Conservation (phyloP, 2,113 vertebrate species). For the Thunnus thynnus region DNA sequence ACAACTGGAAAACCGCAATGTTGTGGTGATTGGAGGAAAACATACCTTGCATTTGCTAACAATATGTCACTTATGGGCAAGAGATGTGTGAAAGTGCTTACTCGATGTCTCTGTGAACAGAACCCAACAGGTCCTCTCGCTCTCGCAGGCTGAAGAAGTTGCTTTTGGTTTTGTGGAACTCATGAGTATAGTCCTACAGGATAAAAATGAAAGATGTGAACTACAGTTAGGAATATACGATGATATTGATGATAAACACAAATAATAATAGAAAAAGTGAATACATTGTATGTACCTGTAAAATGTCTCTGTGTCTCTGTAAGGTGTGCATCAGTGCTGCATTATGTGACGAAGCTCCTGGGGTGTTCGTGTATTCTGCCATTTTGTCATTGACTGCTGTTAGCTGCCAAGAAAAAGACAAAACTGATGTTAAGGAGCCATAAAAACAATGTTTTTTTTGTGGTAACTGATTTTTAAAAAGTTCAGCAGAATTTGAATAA, state of each 20-base stretch:
- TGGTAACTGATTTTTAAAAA: background rate
- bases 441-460: background rate
- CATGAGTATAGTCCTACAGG: slow-evolving; percentile 94
- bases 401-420: slow-evolving; percentile 82
- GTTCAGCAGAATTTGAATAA: background rate
- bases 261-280: background rate
- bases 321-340: slow-evolving; percentile 95
- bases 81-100: slow-evolving; percentile 81
- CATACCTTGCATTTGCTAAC: background rate
- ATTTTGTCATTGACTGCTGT: slow-evolving; percentile 94
- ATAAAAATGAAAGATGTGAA: background rate
- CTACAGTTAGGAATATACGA: background rate
- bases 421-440: background rate
- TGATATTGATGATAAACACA: background rate
- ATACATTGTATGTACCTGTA: slow-evolving; percentile 85
- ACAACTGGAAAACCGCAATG: too few species aligned
- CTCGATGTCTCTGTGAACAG: slow-evolving; percentile 97
- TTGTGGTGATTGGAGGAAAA: background rate
- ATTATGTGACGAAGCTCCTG: slow-evolving; percentile 89
- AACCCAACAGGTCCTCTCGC: slow-evolving; percentile 95
- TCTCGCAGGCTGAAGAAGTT: slow-evolving; percentile 93
- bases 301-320: slow-evolving; percentile 95
- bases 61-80: background rate
- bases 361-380: slow-evolving; percentile 91
- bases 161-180: slow-evolving; percentile 97